phyloP scores from a whole-genome alignment of 2,888 invertebrate genomes.

The Agriopis aurantiaria region DNA sequence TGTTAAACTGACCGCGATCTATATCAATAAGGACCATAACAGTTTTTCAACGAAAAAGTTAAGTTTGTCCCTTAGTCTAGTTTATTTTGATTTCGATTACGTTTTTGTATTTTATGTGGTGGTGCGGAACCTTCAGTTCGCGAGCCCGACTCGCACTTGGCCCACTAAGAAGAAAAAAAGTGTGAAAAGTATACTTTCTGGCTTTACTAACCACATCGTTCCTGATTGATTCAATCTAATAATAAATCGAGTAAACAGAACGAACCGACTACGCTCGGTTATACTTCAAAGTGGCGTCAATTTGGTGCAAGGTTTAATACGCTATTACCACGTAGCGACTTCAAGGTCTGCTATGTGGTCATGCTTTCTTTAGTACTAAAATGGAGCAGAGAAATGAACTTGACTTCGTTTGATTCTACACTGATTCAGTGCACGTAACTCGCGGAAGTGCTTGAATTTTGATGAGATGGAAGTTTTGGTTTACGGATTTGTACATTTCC shows the following conservation, averaged over 20 bases:
- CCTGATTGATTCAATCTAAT: constrained; percentile 20
- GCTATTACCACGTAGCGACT: constrained; percentile 18
- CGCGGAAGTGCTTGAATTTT: constrained; percentile 12
- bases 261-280: constrained; percentile 10
- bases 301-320: constrained; percentile 34
- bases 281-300: constrained; percentile 27
- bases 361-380: constrained; percentile 38
- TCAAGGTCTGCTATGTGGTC: constrained; percentile 35
- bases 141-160: too few relatives aligned
- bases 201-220: constrained; percentile 1
- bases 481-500: too few relatives aligned
- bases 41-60: too few relatives aligned
- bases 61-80: too few relatives aligned
- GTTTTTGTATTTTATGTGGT: too few relatives aligned
- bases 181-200: background rate
- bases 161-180: too few relatives aligned
- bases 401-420: constrained; percentile 15
- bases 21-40: too few relatives aligned
- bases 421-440: constrained; percentile 9
- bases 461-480: background rate
- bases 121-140: too few relatives aligned
- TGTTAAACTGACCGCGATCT: too few relatives aligned
- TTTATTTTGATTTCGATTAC: too few relatives aligned
- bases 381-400: constrained; percentile 28
- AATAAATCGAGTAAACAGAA: constrained; percentile 10